Base-by-base conservation (phyloP, 35 echinoderm and acorn worm genomes). In the Amphiura filiformis region DNA sequence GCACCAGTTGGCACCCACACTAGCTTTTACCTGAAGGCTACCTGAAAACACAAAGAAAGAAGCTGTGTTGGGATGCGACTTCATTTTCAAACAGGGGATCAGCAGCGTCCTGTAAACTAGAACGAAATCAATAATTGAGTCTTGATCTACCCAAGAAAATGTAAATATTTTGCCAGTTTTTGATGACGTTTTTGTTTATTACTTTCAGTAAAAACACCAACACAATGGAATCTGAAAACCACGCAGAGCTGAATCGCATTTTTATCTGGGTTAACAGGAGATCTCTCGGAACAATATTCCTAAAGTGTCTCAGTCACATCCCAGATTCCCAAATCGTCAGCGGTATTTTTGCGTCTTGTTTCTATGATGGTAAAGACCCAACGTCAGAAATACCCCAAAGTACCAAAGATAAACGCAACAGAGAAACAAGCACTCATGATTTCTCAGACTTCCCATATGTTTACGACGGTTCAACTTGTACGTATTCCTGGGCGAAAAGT, bases 401-500 rank as follows among this genome's bases (percentile, higher is more conserved):
- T 7, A 11, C 7, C 20, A 52, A 52, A 52, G 20, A 52, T 52
- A 52, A 11, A 11, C 7, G 44, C 7, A 7, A 11, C 7, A 20
- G 20, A 52, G 44, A 52, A 7, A 20, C 44, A 11, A 7, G 20
- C 7, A 52, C 7, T 11, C 7, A 11, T 11, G 20, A 52, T 20
- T 20, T 52, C 20, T 7, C 7, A 11, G 44, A 52, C 20, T 52
- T 52, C 20, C 44, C 44, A 52, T 52, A 11, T 52, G 44, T 52
- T 11, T 52, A 52, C 44, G 44, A 52, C 20, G 44, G 44, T 20
- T 52, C 44, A 11, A 52, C 20, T 7, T 52, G 7, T 52, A 82
- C 39, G 11, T 89, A 82, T 38, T 15, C 35, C 44, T 81, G 80
- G 78, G 87, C 80, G 14, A 80, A 81, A 18, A 65, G 38, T 26